These are phyloP conservation scores for Heliconius cydno DNA, from an alignment of 2,888 invertebrate species.

Conservation along the genomic window DNA sequence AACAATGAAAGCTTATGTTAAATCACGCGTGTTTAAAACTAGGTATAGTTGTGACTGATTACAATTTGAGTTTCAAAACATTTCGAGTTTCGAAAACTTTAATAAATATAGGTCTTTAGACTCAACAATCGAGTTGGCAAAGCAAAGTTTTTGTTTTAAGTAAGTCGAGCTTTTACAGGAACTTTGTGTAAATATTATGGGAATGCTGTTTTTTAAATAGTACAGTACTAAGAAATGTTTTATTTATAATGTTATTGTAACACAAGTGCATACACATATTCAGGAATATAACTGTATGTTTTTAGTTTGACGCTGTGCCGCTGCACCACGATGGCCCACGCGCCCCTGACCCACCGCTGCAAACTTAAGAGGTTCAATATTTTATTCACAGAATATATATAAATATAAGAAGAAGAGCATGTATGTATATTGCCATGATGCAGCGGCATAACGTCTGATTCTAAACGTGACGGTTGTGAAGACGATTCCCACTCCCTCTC, in stretches of 20 bases:
- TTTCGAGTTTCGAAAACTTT: neutral
- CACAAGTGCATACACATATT: neutral
- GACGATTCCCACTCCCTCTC: too few species aligned
- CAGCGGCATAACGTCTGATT: too few species aligned
- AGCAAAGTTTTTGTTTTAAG: constrained; percentile 11
- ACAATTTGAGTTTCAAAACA: neutral
- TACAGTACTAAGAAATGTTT: neutral
- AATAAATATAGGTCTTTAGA: constrained; percentile 10
- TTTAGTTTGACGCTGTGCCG: neutral
- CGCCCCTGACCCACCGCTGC: too few species aligned
- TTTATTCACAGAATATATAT: too few species aligned
- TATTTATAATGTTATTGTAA: neutral
- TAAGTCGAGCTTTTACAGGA: constrained; percentile 4
- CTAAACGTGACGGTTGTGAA: too few species aligned
- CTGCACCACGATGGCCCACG: too few species aligned
- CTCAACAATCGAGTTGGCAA: constrained; percentile 10
- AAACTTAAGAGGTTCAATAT: too few species aligned
- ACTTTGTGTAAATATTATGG: neutral
- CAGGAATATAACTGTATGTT: neutral
- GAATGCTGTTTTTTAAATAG: neutral
- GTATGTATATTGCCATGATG: too few species aligned
- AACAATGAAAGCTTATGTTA: neutral
- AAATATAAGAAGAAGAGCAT: too few species aligned
- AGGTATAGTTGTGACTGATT: neutral
- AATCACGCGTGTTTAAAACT: constrained; percentile 11